These are phyloP conservation scores for Sebastolobus alascanus DNA, from an alignment of 2,797 vertebrate species.

Conservation along the genomic window DNA sequence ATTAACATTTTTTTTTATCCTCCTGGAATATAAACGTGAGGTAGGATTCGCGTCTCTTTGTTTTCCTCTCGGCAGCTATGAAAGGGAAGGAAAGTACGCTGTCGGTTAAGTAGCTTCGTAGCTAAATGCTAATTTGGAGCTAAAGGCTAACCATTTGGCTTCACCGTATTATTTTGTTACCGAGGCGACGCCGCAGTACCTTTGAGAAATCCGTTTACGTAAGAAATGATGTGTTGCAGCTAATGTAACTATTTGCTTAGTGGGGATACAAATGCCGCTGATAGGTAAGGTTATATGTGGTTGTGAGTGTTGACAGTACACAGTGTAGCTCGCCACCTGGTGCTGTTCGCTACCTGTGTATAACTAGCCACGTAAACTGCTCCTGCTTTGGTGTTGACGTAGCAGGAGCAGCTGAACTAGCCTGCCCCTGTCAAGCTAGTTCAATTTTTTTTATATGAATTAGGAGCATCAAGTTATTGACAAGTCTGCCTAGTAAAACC, in stretches of 20 bases:
- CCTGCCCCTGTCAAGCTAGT: slow-evolving; percentile 3
- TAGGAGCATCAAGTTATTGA: not conserved
- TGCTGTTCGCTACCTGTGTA: slow-evolving; percentile 56
- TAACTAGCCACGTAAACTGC: slow-evolving; percentile 80
- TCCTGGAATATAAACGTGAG: not conserved
- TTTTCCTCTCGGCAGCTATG: not conserved
- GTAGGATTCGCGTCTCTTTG: not conserved
- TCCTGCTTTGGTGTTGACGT: slow-evolving; percentile 72
- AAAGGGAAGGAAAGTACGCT: not conserved
- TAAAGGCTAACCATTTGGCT: slow-evolving; percentile 54
- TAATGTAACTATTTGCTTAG: not conserved
- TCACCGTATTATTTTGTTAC: not conserved
- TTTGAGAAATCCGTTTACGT: too few species aligned
- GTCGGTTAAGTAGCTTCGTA: slow-evolving; percentile 7
- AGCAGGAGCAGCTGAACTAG: slow-evolving; percentile 56
- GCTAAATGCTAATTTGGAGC: slow-evolving; percentile 59
- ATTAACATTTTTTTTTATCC: not conserved
- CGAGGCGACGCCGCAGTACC: not conserved
- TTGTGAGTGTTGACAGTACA: slow-evolving; percentile 42
- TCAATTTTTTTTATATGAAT: slow-evolving; percentile 5
- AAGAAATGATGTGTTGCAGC: not conserved
- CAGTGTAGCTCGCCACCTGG: slow-evolving; percentile 38
- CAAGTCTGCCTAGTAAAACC: not conserved
- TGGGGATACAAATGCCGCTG: not conserved
- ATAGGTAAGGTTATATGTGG: not conserved